phyloP scores from a whole-genome alignment of 2,113 vertebrate species.

The Pelusios castaneus region DNA sequence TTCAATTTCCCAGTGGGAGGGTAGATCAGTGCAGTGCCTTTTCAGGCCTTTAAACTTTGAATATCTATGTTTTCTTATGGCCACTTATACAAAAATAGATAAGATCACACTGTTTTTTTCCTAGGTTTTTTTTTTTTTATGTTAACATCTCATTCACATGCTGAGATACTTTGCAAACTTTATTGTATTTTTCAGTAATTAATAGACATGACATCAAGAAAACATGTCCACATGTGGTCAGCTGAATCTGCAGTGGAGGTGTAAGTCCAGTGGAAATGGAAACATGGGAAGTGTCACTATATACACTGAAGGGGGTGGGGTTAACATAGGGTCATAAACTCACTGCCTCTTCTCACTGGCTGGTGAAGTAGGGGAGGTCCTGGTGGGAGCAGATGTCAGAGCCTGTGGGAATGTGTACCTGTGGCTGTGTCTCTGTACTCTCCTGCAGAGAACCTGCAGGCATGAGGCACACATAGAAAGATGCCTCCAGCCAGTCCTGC shows the following conservation, averaged over 20 bases:
- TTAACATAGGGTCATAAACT: neutral
- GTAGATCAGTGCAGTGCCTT: neutral
- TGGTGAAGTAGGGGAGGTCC: neutral
- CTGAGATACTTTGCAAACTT: neutral
- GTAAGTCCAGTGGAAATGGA: neutral
- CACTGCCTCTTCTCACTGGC: neutral
- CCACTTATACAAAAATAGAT: neutral
- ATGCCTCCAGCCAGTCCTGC: neutral
- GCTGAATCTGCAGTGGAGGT: neutral
- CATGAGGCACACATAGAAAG: neutral
- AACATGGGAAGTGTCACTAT: neutral
- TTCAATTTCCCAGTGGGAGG: neutral
- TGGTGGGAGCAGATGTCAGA: neutral
- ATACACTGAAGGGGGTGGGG: neutral
- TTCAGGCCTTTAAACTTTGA: neutral
- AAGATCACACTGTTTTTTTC: no score
- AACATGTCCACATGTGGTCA: neutral
- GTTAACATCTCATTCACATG: accelerated
- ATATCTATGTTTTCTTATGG: neutral
- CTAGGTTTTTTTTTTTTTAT: no score
- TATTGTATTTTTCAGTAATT: neutral
- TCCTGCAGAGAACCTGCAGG: neutral
- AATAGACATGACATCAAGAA: neutral
- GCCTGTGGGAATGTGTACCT: neutral
- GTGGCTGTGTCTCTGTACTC: neutral